Evolutionary conservation across 2,888 invertebrate species (phyloP).

Genomic region (Cynaeus angustus): DNA sequence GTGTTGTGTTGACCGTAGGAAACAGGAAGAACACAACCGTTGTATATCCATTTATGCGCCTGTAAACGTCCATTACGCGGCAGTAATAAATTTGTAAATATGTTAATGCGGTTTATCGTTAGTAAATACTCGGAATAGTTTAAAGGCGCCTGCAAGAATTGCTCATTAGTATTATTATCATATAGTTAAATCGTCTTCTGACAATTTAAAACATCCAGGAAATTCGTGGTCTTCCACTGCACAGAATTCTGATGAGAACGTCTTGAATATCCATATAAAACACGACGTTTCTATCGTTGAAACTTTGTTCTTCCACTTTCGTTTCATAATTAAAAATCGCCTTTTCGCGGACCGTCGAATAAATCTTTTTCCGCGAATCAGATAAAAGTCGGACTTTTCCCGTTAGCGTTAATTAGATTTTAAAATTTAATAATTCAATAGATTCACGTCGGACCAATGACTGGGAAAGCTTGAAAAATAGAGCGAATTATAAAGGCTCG

Average conservation of each 20-base stretch:
- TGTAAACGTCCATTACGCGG: constrained; percentile 26
- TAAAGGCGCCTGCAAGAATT: constrained; percentile 39
- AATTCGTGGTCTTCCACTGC: constrained; percentile 37
- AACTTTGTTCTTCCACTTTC: constrained; percentile 19
- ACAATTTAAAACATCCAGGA: constrained; percentile 45
- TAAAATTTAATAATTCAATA: constrained; percentile 51
- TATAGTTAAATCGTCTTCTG: constrained; percentile 40
- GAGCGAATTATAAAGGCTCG: constrained; percentile 52
- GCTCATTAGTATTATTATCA: constrained; percentile 49
- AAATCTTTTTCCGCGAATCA: constrained; percentile 44
- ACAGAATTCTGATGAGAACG: constrained; percentile 38
- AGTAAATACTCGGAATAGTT: constrained; percentile 42
- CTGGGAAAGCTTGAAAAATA: constrained; percentile 47
- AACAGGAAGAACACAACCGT: constrained; percentile 2
- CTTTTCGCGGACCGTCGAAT: constrained; percentile 28
- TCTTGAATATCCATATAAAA: constrained; percentile 28
- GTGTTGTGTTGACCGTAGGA: neutral
- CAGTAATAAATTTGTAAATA: constrained; percentile 34
- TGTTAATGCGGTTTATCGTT: constrained; percentile 42
- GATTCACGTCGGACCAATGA: constrained; percentile 47
- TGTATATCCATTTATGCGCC: constrained; percentile 15
- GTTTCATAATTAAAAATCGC: constrained; percentile 46
- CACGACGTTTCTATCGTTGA: constrained; percentile 23
- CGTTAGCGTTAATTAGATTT: constrained; percentile 50
- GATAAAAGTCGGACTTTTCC: constrained; percentile 40